Percentiles rank a stretch among this genome's conserved stretches.
Conservation (phyloP, 2,113 vertebrate genomes). For the Zapus hudsonius region DNA sequence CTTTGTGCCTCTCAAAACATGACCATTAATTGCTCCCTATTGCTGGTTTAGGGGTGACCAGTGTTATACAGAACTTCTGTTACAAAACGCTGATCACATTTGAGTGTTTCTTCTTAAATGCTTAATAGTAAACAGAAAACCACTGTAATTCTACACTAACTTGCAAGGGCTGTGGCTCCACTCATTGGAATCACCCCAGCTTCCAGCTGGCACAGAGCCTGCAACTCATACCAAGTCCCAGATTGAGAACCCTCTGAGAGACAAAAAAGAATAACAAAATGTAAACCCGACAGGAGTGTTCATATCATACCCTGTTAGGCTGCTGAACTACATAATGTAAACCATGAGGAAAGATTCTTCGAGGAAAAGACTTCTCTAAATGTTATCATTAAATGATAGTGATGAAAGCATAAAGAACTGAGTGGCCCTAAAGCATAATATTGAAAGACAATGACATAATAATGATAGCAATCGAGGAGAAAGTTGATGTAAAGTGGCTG, state of each 20-base stretch:
- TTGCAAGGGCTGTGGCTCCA: constrained; percentile 58
- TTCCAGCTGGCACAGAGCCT: constrained; percentile 68
- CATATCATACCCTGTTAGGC: constrained; percentile 57
- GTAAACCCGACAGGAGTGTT: constrained; percentile 46
- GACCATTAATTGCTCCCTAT: not conserved
- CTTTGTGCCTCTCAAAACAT: not conserved
- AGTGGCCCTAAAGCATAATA: constrained; percentile 46
- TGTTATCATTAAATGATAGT: constrained; percentile 61
- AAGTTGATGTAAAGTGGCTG: constrained; percentile 37
- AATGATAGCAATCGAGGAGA: constrained; percentile 38
- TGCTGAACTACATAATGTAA: constrained; percentile 13
- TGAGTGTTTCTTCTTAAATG: constrained; percentile 69
- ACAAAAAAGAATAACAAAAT: not conserved
- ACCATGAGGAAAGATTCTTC: not conserved
- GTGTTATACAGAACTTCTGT: constrained; percentile 53
- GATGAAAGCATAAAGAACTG: constrained; percentile 36
- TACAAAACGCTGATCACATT: constrained; percentile 64
- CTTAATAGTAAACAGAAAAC: constrained; percentile 77
- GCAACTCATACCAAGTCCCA: constrained; percentile 20
- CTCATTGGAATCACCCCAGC: constrained; percentile 62
- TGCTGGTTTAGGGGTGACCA: not conserved
- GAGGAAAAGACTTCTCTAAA: constrained; percentile 52
- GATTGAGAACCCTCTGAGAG: constrained; percentile 42
- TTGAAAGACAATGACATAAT: constrained; percentile 56
- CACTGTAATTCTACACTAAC: constrained; percentile 69